Evolutionary conservation across 2,888 invertebrate species (phyloP), one percentile per base, ranked within the genome.

Genomic region (Apamea monoglypha): DNA sequence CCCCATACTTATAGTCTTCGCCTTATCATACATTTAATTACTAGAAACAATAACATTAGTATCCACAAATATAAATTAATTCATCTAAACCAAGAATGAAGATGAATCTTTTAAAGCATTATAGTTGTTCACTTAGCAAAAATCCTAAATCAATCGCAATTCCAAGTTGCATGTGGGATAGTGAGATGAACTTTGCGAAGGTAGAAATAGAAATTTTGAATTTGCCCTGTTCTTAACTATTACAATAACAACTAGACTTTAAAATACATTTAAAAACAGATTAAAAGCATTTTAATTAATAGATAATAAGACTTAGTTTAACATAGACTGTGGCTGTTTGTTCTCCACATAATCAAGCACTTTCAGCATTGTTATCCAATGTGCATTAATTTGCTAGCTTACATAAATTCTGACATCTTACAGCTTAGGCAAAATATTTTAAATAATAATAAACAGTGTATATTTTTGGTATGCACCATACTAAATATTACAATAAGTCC

Each of bases 111-210:
- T 87, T 89, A 82, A 87, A 87, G 85, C 87, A 84, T 76, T 68
- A 67, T n/a, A 78, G 66, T 89, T 89, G 87, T 83, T 89, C 81
- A 56, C 67, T 81, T 71, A 80, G 80, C 61, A 77, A 73, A 84
- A 78, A 67, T 36, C 74, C 78, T 70, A 79, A 72, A 84, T 72
- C 67, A 74, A 81, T 80, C 2, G 63, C 69, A 80, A 76, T 85
- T 78, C 70, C 36, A 50, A 66, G 67, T 84, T 80, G 77, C 74
- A 76, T 10, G 21, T 76, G 56, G 53, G 29, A 72, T 61, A 25
- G 18, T 59, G 16, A 67, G 18, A 63, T 77, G 29, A 64, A 75
- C 16, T n/a, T 71, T 56, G 76, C 47, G 1, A 53, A 40, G 6
- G 44, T 63, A 63, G 36, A 78, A 67, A 78, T 25, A 53, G 4